Base-by-base conservation (phyloP, 2,888 invertebrate genomes). In the Taenaris catops region DNA sequence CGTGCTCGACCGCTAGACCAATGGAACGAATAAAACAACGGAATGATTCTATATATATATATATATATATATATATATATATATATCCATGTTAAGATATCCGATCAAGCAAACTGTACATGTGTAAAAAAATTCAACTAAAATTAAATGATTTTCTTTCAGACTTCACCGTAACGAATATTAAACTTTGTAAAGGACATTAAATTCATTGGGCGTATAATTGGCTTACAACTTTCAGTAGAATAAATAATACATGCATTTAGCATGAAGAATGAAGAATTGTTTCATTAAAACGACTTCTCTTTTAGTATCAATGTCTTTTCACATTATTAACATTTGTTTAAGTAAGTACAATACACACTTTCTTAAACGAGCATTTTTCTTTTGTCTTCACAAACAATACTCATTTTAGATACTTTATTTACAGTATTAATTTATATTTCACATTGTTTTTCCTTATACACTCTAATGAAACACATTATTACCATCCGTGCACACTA, bases 401-500 rank as follows among this genome's bases (percentile, higher is more conserved):
- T 12, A 11, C 4, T n/a, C 8, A 9, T 7, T 8, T 9, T 16
- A 4, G 5, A 11, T 11, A 8, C 9, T 26, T 14, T 8, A 3
- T n/a, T 41, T 36, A 5, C 36, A 41, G 41, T 25, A 8, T 12
- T 36, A 10, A 8, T 28, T 6, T 21, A 16, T 8, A n/a, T 28
- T 8, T 9, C 7, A 11, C 10, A 4, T 21, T 28, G n/a, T n/a
- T n/a, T n/a, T n/a, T n/a, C n/a, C n/a, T n/a, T n/a, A n/a, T n/a
- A n/a, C n/a, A n/a, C n/a, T n/a, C n/a, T n/a, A n/a, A n/a, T n/a
- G n/a, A n/a, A n/a, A n/a, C n/a, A n/a, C n/a, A n/a, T n/a, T n/a
- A n/a, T n/a, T n/a, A 14, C 65, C 72, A 74, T 66, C 71, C 67
- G 73, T 35, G 66, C 57, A 51, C 60, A 63, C 59, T 67, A 61